Evolutionary conservation across 2,888 invertebrate genomes (phyloP), one percentile per base, ranked within the genome.

Genomic region (Hyalella azteca): DNA sequence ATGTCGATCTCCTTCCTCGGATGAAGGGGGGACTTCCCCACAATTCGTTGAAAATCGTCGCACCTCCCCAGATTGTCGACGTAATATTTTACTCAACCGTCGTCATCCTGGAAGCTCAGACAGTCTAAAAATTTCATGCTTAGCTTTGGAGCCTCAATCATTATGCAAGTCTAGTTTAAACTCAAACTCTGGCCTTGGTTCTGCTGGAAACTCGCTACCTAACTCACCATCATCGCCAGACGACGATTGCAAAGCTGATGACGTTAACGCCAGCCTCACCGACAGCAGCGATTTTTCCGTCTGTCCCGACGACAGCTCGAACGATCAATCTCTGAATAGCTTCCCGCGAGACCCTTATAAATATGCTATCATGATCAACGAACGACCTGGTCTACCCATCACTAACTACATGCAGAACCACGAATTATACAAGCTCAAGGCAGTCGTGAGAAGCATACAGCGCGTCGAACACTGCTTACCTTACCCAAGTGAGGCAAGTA

Each of bases 381-480:
- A 45, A 39, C 29, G 75, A 0, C 75, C 75, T n/a, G 75, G 75
- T 15, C 26, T 45, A 19, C 75, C 45, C 9, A 75, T 75, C 75
- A 75, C 75, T 26, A 41, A 75, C 29, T 80, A 80, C 60, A 39
- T 82, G 80, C 73, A 80, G 36, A 73, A 73, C n/a, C 49, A 59
- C 29, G 82, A 82, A 36, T 54, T 82, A 26, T 80, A 79, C 22
- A 79, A 80, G 36, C 50, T 82, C 29, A 79, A 78, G 15, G 76
- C 79, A 26, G 80, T 82, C 32, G 78, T 82, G 76, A 78, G 80
- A n/a, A 82, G 79, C 77, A 82, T 82, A 19, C 80, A 82, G 73
- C 49, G 78, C 32, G 78, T 80, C 36, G 82, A 82, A 9, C 73
- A 79, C 39, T 77, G 79, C 29, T 48, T 80, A 48, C 82, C 82